Conservation (phyloP, 2,113 vertebrate species). For the Nyctibius bracteatus region DNA sequence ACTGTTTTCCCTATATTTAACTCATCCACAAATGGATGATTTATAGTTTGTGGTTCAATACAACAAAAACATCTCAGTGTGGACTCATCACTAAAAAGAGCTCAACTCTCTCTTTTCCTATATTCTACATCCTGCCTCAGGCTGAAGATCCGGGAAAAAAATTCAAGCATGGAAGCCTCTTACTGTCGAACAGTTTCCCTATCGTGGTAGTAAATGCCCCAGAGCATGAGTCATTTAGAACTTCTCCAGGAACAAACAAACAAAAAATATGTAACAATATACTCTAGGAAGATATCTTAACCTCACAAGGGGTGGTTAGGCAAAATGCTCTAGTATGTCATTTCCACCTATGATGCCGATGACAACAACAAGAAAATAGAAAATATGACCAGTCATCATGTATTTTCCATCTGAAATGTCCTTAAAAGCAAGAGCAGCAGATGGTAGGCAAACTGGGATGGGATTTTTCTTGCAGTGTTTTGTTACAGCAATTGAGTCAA, state of each 20-base stretch:
- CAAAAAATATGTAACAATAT: not conserved
- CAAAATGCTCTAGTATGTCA: not conserved
- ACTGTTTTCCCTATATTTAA: not conserved
- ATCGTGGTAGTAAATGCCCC: not conserved
- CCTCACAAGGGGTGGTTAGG: not conserved
- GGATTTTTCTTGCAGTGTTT: not conserved
- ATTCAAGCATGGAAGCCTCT: not conserved
- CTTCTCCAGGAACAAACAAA: conserved; percentile 35
- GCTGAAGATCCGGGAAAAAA: not conserved
- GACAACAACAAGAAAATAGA: not conserved
- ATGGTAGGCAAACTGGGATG: not conserved
- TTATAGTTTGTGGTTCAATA: not conserved
- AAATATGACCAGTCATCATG: not conserved
- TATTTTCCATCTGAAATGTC: not conserved
- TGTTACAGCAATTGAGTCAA: not conserved
- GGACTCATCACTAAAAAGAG: not conserved
- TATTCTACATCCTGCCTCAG: conserved; percentile 6
- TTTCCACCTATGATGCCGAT: not conserved
- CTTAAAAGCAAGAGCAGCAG: not conserved
- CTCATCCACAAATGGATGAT: not conserved
- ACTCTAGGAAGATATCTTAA: not conserved
- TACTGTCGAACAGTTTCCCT: not conserved
- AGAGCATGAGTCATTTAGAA: not conserved
- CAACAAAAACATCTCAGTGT: not conserved
- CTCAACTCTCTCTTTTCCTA: not conserved